Percentiles rank a stretch among this genome's conserved stretches.
Evolutionary conservation across 1,140 invertebrate genomes (phyloP).

Genomic region (Pseudachorutes palmiensis): DNA sequence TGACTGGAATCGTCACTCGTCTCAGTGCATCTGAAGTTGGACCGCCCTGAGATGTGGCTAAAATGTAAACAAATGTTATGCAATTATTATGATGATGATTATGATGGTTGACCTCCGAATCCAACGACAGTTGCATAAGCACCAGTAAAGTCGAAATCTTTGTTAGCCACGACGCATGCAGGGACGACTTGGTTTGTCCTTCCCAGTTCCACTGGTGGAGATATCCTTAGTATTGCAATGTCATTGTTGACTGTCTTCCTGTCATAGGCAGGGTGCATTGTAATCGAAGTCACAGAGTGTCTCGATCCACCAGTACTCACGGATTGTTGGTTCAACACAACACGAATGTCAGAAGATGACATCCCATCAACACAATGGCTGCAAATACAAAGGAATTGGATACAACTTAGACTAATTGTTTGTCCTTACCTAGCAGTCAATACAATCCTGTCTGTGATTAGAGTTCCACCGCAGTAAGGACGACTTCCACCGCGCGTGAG

Average conservation of each 20-base stretch:
- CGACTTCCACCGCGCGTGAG: conserved; percentile 22
- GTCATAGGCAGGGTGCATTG: conserved; percentile 51
- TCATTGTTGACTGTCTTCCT: conserved; percentile 11
- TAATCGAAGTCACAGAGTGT: conserved; percentile 50
- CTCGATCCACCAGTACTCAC: conserved; percentile 50
- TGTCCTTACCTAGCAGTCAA: conserved; percentile 40
- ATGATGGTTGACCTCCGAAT: conserved; percentile 6
- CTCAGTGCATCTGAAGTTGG: conserved; percentile 11
- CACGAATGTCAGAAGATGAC: conserved; percentile 9
- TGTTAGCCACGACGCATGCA: conserved; percentile 24
- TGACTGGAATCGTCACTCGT: conserved; percentile 26
- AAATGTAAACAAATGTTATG: background rate
- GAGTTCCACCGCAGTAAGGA: conserved; percentile 47
- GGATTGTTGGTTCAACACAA: conserved; percentile 49
- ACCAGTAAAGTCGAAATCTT: conserved; percentile 22
- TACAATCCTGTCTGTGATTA: too few relatives aligned
- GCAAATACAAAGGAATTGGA: background rate
- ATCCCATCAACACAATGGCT: conserved; percentile 28
- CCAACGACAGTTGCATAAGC: conserved; percentile 22
- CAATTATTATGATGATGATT: background rate
- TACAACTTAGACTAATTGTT: background rate
- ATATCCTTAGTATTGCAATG: conserved; percentile 6
- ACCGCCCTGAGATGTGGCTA: conserved; percentile 24
- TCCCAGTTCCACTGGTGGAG: conserved; percentile 15
- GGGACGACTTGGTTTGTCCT: conserved; percentile 19